These are phyloP conservation scores for Blastobasis lacticolella DNA, from an alignment of 2,888 invertebrate species.

Conservation along the genomic window DNA sequence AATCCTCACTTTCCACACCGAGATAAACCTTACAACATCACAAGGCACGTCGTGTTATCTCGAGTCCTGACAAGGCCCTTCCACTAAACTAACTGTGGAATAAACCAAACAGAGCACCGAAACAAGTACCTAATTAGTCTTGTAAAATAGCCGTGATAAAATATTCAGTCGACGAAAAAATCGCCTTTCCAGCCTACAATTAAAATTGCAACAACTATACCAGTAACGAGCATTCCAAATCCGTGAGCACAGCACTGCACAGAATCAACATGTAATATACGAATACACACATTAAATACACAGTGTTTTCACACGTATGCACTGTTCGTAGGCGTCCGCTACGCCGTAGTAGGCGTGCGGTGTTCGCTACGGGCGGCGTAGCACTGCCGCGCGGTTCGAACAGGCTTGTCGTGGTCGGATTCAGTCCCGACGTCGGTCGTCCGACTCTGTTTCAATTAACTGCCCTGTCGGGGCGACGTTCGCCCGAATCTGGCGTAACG, in stretches of 20 bases:
- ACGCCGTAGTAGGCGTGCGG: slow-evolving; percentile 52
- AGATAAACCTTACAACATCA: too few species aligned
- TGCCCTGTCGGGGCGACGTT: slow-evolving; percentile 44
- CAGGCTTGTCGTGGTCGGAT: not conserved
- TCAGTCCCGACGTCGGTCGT: slow-evolving; percentile 10
- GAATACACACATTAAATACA: slow-evolving; percentile 41
- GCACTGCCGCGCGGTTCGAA: slow-evolving; percentile 48
- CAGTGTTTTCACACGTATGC: slow-evolving; percentile 32
- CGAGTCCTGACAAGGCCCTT: too few species aligned
- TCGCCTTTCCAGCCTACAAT: too few species aligned
- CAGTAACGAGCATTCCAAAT: slow-evolving; percentile 37
- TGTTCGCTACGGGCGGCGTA: slow-evolving; percentile 63
- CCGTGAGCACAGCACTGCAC: slow-evolving; percentile 19
- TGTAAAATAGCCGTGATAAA: too few species aligned
- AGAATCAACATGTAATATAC: slow-evolving; percentile 12
- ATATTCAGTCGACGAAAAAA: too few species aligned
- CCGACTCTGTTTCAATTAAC: slow-evolving; percentile 59
- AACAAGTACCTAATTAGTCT: too few species aligned
- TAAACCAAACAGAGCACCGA: too few species aligned
- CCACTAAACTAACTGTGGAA: too few species aligned
- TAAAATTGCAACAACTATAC: not conserved
- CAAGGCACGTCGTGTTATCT: too few species aligned
- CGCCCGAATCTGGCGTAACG: too few species aligned
- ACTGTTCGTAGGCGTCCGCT: slow-evolving; percentile 28
- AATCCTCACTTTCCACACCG: too few species aligned